Evolutionary conservation across 2,888 invertebrate genomes (phyloP).

Genomic region (Pegoplata infirma): DNA sequence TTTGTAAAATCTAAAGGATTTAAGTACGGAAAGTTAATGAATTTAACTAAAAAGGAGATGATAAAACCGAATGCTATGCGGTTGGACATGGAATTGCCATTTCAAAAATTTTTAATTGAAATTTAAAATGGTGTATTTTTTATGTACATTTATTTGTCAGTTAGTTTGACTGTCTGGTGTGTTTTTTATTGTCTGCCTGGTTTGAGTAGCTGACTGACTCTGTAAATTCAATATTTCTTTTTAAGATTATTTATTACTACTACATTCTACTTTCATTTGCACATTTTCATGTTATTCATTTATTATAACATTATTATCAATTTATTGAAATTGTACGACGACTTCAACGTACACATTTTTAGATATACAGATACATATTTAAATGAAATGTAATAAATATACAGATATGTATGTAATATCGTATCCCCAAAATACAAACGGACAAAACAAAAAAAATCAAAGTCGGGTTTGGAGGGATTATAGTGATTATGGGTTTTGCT

Average conservation of each 20-base stretch:
- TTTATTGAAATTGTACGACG: slow-evolving; percentile 7
- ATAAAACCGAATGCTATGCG: no score
- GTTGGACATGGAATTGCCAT: no score
- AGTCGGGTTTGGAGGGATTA: no score
- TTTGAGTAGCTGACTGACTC: background rate
- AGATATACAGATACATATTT: background rate
- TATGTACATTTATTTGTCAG: background rate
- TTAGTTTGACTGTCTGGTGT: background rate
- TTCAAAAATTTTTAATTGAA: no score
- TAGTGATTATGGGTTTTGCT: no score
- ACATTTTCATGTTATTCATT: slow-evolving; percentile 5
- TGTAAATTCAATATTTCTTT: background rate
- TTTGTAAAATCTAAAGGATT: no score
- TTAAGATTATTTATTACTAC: background rate
- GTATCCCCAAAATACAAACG: no score
- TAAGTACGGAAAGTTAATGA: no score
- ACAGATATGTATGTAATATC: no score
- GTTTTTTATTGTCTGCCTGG: background rate
- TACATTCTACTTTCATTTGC: slow-evolving; percentile 2
- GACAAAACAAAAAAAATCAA: no score
- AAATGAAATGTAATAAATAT: background rate
- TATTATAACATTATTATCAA: slow-evolving; percentile 10
- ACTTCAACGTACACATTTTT: background rate
- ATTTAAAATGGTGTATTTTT: no score
- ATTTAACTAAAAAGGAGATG: no score